Conservation (phyloP, 2,797 vertebrate genomes). For the Catostomus latipinnis region DNA sequence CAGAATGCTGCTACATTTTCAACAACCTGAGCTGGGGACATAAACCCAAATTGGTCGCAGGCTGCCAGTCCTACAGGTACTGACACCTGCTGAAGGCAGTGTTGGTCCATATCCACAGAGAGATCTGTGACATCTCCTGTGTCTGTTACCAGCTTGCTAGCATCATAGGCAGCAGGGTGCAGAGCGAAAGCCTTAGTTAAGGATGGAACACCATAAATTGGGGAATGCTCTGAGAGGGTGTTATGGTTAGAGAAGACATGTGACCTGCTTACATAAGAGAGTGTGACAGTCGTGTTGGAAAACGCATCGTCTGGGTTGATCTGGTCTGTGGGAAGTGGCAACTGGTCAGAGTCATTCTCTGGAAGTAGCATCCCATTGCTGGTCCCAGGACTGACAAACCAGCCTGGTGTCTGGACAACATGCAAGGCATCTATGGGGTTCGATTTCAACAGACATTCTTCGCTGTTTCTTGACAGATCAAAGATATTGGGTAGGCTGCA, state of each 20-base stretch:
- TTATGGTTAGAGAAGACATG: slow-evolving; percentile 73
- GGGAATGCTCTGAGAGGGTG: slow-evolving; percentile 65
- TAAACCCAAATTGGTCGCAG: slow-evolving; percentile 65
- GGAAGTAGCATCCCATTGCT: slow-evolving; percentile 65
- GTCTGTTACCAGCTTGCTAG: slow-evolving; percentile 64
- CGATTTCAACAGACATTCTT: slow-evolving; percentile 68
- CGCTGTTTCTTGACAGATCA: slow-evolving; percentile 71
- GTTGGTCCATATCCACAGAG: slow-evolving; percentile 65
- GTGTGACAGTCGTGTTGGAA: slow-evolving; percentile 82
- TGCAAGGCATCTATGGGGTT: slow-evolving; percentile 67
- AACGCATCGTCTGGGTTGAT: slow-evolving; percentile 79
- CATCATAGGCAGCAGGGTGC: slow-evolving; percentile 65
- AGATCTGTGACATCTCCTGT: slow-evolving; percentile 51
- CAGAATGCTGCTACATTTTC: slow-evolving; percentile 52
- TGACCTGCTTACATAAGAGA: slow-evolving; percentile 83
- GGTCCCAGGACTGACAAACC: slow-evolving; percentile 69
- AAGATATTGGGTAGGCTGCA: slow-evolving; percentile 70
- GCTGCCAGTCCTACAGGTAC: slow-evolving; percentile 66
- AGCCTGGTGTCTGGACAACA: slow-evolving; percentile 68
- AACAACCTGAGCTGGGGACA: slow-evolving; percentile 63
- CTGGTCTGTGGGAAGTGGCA: slow-evolving; percentile 68
- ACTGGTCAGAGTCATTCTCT: slow-evolving; percentile 62
- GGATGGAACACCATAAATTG: slow-evolving; percentile 69
- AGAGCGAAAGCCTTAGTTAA: slow-evolving; percentile 71
- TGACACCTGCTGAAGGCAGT: slow-evolving; percentile 65